Evolutionary conservation across 2,113 vertebrate genomes (phyloP).

Genomic region (Tenebrosternarchus preto): DNA sequence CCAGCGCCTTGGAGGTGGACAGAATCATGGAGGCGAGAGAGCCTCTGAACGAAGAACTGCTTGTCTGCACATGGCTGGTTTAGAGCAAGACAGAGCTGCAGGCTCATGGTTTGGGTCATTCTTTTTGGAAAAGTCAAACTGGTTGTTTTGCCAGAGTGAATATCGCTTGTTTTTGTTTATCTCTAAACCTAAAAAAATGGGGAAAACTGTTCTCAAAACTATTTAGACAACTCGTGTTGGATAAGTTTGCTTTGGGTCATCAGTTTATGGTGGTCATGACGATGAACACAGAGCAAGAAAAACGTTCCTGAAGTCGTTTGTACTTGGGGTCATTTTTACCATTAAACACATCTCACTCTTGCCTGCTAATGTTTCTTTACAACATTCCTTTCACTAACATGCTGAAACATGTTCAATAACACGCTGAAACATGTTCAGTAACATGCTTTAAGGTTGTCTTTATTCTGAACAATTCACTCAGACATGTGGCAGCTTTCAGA

Average conservation of each 20-base stretch:
- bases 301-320: neutral
- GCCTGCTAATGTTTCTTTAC: neutral
- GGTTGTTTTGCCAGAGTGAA: no score
- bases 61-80: neutral
- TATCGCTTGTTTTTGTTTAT: no score
- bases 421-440: neutral
- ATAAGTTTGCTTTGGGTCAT: neutral
- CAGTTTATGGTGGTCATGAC: neutral
- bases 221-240: neutral
- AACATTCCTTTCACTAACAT: neutral
- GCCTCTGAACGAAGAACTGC: neutral
- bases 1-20: neutral
- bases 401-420: neutral
- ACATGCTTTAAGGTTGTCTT: neutral
- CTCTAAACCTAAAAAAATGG: neutral
- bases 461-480: neutral
- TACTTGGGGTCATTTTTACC: neutral
- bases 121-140: no score
- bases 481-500: neutral
- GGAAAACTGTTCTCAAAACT: neutral
- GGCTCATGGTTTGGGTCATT: no score
- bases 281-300: neutral
- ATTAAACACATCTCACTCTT: neutral
- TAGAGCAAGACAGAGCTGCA: no score
- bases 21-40: neutral